Evolutionary conservation across 2,797 vertebrate species (phyloP).

Genomic region (Anas flavirostris): DNA sequence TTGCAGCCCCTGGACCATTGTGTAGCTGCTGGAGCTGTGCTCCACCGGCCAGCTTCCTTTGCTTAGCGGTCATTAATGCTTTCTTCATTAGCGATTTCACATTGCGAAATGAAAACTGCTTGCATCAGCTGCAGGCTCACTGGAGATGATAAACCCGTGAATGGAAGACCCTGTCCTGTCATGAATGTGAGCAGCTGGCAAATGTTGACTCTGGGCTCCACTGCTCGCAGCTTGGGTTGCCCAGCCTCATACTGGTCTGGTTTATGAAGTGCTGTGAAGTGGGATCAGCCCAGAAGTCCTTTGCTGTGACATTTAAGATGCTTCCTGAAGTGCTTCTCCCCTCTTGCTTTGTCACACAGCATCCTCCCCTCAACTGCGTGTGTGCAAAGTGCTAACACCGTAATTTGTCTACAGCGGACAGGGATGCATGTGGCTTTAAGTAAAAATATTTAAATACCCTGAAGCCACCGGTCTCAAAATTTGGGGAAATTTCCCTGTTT

Average conservation of each 20-base stretch:
- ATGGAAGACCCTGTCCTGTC: not conserved
- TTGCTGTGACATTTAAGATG: not conserved
- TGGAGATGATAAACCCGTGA: not conserved
- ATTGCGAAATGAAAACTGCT: conserved; percentile 3
- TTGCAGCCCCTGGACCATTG: not conserved
- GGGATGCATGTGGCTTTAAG: not conserved
- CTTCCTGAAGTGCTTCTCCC: not conserved
- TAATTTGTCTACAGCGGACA: rapidly evolving
- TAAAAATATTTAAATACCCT: not conserved
- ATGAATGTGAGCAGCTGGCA: not conserved
- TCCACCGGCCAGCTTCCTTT: not conserved
- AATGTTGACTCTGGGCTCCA: not conserved
- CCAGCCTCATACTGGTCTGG: not conserved
- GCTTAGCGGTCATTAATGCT: conserved; percentile 14
- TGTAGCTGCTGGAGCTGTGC: not conserved
- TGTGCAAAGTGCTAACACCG: not conserved
- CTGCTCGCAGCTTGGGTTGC: not conserved
- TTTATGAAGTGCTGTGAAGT: not conserved
- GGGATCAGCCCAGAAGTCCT: not conserved
- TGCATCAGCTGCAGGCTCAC: not conserved
- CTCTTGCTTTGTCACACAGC: not conserved
- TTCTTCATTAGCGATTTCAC: conserved; percentile 34
- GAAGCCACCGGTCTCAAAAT: not conserved
- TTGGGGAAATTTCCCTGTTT: not conserved
- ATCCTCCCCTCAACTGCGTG: not conserved